Evolutionary conservation across 2,113 vertebrate species (phyloP).

Genomic region (Microcebus griseorufus): DNA sequence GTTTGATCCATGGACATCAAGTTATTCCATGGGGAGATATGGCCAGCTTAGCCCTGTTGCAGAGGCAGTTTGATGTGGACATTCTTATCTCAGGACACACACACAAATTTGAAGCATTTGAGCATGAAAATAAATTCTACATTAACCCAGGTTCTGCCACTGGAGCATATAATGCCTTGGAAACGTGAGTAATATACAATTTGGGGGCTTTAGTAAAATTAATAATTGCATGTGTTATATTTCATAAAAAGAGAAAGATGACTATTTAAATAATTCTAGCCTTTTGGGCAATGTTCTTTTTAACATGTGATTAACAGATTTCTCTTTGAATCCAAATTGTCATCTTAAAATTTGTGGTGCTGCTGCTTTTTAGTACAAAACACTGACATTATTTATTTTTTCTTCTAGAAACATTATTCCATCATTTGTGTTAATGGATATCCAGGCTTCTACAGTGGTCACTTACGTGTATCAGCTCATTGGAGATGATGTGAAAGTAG

Average conservation of each 20-base stretch:
- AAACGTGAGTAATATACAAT: conserved; percentile 88
- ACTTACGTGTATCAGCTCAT: conserved; percentile 99
- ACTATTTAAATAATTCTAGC: conserved; percentile 12
- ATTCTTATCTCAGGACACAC: conserved; percentile 99
- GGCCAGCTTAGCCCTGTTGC: conserved; percentile 96
- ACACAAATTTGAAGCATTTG: conserved; percentile 99
- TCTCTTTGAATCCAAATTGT: conserved; percentile 53
- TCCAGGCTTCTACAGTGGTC: conserved; percentile 98
- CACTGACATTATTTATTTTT: conserved; percentile 30
- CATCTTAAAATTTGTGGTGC: conserved; percentile 40
- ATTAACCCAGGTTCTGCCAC: conserved; percentile 99
- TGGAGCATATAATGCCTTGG: conserved; percentile 97
- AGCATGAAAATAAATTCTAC: conserved; percentile 99
- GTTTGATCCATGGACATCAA: conserved; percentile 98
- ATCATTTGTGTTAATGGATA: conserved; percentile 99
- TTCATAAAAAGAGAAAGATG: conserved; percentile 33
- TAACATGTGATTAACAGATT: conserved; percentile 19
- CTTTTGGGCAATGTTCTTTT: conserved; percentile 20
- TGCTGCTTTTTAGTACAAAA: conserved; percentile 10
- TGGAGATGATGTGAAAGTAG: conserved; percentile 98
- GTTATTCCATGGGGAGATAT: conserved; percentile 99
- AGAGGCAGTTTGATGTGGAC: conserved; percentile 98
- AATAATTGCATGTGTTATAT: background rate
- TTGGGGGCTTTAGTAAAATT: background rate
- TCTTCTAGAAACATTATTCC: conserved; percentile 96